A percentile compares a stretch with the other conserved stretches of the same genome.
Evolutionary conservation across 2,888 invertebrate species (phyloP).

Genomic region (Phorcus lineatus): DNA sequence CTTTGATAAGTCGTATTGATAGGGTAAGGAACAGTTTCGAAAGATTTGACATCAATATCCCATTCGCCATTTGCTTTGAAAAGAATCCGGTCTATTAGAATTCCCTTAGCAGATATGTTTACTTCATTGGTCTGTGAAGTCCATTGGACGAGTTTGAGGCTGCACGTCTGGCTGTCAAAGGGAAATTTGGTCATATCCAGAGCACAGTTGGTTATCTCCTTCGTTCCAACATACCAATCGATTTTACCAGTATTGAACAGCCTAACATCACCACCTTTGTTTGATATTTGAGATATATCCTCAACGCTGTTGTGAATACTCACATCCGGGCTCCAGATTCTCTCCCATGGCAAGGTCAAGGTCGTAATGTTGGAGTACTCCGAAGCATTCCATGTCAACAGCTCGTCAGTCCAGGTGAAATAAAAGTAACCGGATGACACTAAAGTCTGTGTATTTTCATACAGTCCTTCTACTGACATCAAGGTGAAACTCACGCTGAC

Average conservation of each 20-base stretch:
- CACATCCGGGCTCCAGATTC: background rate
- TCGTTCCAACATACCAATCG: background rate
- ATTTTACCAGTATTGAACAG: background rate
- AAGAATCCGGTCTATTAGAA: background rate
- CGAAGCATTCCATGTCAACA: background rate
- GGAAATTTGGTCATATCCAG: slow-evolving; percentile 10
- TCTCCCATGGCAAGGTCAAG: background rate
- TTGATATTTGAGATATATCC: background rate
- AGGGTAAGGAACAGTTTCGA: background rate
- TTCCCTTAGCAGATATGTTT: background rate
- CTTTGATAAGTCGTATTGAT: background rate
- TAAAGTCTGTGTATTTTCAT: background rate
- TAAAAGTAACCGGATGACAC: background rate
- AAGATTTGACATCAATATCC: background rate
- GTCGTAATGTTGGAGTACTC: background rate
- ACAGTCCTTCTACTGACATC: background rate
- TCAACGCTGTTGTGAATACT: background rate
- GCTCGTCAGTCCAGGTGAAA: slow-evolving; percentile 4
- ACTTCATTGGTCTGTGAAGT: background rate
- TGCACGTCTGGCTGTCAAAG: slow-evolving; percentile 15
- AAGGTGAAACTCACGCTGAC: background rate
- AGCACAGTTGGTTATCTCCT: background rate
- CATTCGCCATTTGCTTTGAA: slow-evolving; percentile 8
- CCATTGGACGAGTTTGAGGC: slow-evolving; percentile 3
- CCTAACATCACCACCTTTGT: background rate